Evolutionary conservation across 2,888 invertebrate genomes (phyloP), one percentile per base, ranked within the genome.

Genomic region (Tiliacea aurago): DNA sequence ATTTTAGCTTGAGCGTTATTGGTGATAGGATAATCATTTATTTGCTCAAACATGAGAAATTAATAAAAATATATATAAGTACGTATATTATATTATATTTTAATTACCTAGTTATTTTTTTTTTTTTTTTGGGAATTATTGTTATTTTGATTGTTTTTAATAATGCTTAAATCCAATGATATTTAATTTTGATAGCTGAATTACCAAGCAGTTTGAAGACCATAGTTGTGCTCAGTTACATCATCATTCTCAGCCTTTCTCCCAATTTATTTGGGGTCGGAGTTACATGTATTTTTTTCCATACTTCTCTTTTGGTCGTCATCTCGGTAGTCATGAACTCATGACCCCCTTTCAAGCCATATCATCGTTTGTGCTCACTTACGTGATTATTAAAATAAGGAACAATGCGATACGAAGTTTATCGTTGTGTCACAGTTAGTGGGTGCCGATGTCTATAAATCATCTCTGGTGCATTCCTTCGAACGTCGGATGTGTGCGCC

Each of bases 401-500:
- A 68, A 66, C 63, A 76, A 62, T 45, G 20, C 43, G n/a, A 20
- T 37, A 37, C 47, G 13, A 51, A 62, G 68, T 62, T 59, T 59
- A 66, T 74, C 68, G 43, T 67, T 58, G 41, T 49, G 45, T 61
- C n/a, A 49, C 61, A 63, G 63, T 47, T 49, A n/a, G 37, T 28
- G n/a, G 23, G 62, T 23, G 66, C 37, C 51, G 43, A 66, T 45
- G 55, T 18, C 59, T 78, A 73, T 83, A 80, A 76, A 78, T 74
- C 76, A 69, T 64, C 55, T 62, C 58, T 49, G 28, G 66, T 62
- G 59, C 43, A 37, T 69, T 74, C 56, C 20, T 61, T 49, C 67
- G 47, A 49, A 81, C 66, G 87, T 78, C 84, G 84, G 87, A 87
- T 85, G 78, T 84, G 67, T 75, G 79, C 80, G 76, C 78, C 59